phyloP scores from a whole-genome alignment of 2,113 vertebrate species.

The Euleptes europaea region DNA sequence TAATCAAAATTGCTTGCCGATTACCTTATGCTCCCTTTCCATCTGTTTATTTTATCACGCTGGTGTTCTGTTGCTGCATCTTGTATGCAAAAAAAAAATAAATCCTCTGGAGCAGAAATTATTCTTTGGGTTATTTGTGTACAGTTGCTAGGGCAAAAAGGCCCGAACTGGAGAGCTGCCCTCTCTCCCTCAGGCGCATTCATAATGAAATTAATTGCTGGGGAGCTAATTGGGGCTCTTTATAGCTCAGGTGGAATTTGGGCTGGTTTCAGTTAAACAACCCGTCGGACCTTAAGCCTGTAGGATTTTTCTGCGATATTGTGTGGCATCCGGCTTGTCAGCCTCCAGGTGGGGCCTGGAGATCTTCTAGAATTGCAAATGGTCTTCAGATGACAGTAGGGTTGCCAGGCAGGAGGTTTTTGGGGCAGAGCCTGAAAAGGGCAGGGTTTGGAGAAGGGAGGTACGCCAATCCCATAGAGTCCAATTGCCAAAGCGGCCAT shows the following conservation, averaged over 20 bases:
- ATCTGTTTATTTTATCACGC: constrained; percentile 1
- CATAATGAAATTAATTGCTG: constrained; percentile 14
- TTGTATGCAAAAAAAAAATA: not conserved
- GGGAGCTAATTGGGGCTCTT: not conserved
- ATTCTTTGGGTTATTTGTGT: not conserved
- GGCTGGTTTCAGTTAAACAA: not conserved
- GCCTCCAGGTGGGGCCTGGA: too few species aligned
- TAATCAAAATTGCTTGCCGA: constrained; percentile 13
- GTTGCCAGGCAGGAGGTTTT: too few species aligned
- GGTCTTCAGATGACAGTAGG: too few species aligned
- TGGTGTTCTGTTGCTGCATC: not conserved
- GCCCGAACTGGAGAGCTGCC: not conserved
- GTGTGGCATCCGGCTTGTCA: not conserved
- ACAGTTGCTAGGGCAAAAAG: not conserved
- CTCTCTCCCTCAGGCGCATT: not conserved
- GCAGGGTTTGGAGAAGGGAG: too few species aligned
- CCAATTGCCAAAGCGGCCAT: too few species aligned
- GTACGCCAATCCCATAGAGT: too few species aligned
- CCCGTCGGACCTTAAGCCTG: not conserved
- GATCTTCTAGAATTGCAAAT: too few species aligned
- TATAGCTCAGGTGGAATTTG: not conserved
- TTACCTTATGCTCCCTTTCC: not conserved
- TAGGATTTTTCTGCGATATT: not conserved
- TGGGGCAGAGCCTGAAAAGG: too few species aligned
- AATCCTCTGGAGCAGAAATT: not conserved